Percentiles rank a stretch among this genome's conserved stretches.
These are phyloP conservation scores for Leucoptera coffeella DNA, from an alignment of 2,888 invertebrate genomes.

Conservation along the genomic window DNA sequence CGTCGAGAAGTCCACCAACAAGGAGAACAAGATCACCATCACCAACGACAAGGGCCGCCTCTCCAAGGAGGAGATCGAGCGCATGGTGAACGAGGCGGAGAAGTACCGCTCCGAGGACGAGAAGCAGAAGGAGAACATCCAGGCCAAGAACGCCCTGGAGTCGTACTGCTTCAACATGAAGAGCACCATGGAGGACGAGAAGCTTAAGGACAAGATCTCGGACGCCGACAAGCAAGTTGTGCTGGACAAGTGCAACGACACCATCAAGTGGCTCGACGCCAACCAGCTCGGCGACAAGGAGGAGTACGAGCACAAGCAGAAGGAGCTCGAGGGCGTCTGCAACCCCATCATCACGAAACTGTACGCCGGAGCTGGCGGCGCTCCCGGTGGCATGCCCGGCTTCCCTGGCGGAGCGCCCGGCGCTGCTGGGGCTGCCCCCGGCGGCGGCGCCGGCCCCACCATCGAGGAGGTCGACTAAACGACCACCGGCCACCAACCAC, in stretches of 20 bases:
- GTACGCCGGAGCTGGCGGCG: constrained; percentile 78
- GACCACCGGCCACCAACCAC: too few relatives aligned
- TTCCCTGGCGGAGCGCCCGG: constrained; percentile 55
- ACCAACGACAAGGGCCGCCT: constrained; percentile 90
- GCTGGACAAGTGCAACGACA: constrained; percentile 82
- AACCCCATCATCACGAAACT: constrained; percentile 93
- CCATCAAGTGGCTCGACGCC: constrained; percentile 77
- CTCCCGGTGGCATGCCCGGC: constrained; percentile 48
- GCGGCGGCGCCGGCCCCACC: constrained; percentile 71
- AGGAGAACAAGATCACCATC: constrained; percentile 86
- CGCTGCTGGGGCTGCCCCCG: constrained; percentile 43
- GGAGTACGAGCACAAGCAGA: constrained; percentile 92
- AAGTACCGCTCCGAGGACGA: constrained; percentile 82
- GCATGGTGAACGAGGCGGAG: constrained; percentile 90
- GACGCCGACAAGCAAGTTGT: constrained; percentile 77
- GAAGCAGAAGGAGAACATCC: constrained; percentile 76
- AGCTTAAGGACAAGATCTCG: constrained; percentile 84
- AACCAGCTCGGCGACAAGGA: constrained; percentile 89
- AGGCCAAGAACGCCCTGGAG: constrained; percentile 82
- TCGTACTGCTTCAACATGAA: constrained; percentile 95
- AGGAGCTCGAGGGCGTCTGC: constrained; percentile 87
- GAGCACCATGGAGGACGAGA: constrained; percentile 91
- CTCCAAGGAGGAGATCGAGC: constrained; percentile 89
- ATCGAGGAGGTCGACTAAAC: constrained; percentile 88
- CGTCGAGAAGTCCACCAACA: constrained; percentile 86